phyloP scores from a whole-genome alignment of 2,797 vertebrate species.

The Microtus agrestis region DNA sequence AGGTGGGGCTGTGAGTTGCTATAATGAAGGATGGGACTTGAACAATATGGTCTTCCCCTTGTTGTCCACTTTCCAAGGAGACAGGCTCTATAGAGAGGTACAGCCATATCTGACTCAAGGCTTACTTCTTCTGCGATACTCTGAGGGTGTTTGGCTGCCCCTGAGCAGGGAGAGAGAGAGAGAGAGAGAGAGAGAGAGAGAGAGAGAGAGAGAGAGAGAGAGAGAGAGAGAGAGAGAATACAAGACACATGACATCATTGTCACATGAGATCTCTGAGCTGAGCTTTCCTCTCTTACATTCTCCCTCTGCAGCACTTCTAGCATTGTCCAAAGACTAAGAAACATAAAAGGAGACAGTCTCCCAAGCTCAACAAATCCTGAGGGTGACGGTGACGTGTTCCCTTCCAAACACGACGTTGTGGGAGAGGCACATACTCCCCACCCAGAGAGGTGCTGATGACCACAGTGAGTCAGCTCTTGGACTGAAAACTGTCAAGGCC shows the following conservation, averaged over 20 bases:
- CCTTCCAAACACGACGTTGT: neutral
- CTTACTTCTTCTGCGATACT: rapidly evolving
- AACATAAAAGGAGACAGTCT: neutral
- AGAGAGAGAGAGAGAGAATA: too few species aligned
- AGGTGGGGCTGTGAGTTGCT: too few species aligned
- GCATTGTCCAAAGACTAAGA: neutral
- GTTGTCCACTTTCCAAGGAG: rapidly evolving
- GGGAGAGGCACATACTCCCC: neutral
- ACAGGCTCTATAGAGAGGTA: neutral
- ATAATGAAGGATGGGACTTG: too few species aligned
- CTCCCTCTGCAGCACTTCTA: neutral
- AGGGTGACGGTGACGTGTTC: rapidly evolving
- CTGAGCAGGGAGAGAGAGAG: too few species aligned
- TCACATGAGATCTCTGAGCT: rapidly evolving
- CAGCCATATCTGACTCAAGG: neutral
- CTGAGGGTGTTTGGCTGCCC: rapidly evolving
- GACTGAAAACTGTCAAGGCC: rapidly evolving
- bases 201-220: neutral
- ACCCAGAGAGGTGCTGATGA: neutral
- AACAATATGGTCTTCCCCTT: too few species aligned
- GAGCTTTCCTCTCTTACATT: neutral
- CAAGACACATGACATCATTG: neutral
- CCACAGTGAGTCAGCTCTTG: neutral
- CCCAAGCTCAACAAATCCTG: too few species aligned
- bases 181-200: too few species aligned